These are phyloP conservation scores for Cariama cristata DNA, from an alignment of 2,113 vertebrate genomes.

Conservation along the genomic window DNA sequence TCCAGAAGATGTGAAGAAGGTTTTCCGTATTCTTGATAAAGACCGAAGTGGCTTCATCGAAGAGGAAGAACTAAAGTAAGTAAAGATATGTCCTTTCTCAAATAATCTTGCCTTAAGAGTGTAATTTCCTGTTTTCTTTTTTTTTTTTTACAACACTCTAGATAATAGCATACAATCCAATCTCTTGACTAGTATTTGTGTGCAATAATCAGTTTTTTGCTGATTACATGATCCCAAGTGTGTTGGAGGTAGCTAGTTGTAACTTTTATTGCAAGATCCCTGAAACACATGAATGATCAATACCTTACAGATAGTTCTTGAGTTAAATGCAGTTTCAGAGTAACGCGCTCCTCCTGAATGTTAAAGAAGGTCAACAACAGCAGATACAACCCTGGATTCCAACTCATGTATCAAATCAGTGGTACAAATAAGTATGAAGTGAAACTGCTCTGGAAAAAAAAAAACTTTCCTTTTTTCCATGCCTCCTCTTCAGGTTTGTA, in stretches of 20 bases:
- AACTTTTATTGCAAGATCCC: background rate
- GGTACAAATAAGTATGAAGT: background rate
- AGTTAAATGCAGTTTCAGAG: background rate
- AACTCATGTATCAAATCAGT: background rate
- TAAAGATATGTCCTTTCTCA: background rate
- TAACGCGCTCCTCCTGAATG: background rate
- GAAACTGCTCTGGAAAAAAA: background rate
- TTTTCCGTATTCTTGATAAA: conserved; percentile 92
- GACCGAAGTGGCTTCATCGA: conserved; percentile 93
- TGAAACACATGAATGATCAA: background rate
- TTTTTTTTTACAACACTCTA: background rate
- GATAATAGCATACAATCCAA: background rate
- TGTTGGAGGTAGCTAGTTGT: background rate
- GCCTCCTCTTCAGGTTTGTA: conserved; percentile 78
- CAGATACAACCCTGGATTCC: background rate
- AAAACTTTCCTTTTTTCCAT: background rate
- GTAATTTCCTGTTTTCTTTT: background rate
- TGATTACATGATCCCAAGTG: background rate
- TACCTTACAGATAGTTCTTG: background rate
- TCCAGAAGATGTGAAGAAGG: conserved; percentile 86
- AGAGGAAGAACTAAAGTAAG: conserved; percentile 94
- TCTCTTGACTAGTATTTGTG: background rate
- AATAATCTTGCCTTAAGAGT: background rate
- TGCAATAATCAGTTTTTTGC: background rate
- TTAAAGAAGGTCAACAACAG: background rate